These are phyloP conservation scores for Diorhabda elongata DNA, from an alignment of 1,140 invertebrate species.

Conservation along the genomic window DNA sequence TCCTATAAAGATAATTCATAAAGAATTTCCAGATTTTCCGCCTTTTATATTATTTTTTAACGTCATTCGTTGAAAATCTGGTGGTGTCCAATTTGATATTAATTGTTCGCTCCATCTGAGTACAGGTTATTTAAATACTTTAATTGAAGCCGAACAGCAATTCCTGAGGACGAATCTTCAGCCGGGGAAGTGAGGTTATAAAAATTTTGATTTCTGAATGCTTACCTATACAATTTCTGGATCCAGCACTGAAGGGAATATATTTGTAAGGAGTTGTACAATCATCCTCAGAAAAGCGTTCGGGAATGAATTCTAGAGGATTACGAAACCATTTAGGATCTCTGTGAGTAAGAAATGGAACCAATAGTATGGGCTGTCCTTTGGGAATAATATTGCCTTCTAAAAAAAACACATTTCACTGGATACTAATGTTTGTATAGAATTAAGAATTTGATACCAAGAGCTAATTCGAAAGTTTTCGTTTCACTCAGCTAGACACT, in stretches of 20 bases:
- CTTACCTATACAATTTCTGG: constrained; percentile 65
- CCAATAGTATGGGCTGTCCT: constrained; percentile 50
- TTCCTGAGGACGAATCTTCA: constrained; percentile 41
- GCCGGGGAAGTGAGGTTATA: constrained; percentile 1
- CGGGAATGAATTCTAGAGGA: constrained; percentile 72
- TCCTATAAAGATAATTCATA: constrained; percentile 50
- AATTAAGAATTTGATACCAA: no score
- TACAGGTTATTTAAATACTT: no score
- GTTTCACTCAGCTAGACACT: no score
- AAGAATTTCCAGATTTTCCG: constrained; percentile 16
- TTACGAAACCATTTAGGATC: constrained; percentile 62
- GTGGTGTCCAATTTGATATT: no score
- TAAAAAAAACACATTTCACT: constrained; percentile 39
- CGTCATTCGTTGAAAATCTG: no score
- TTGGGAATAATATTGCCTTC: constrained; percentile 51
- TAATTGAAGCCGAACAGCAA: no score
- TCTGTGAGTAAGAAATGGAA: constrained; percentile 61
- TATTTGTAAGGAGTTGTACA: constrained; percentile 53
- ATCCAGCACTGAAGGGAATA: constrained; percentile 68
- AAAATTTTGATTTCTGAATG: not conserved
- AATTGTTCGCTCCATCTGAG: no score
- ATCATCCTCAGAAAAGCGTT: constrained; percentile 62
- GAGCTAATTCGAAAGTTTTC: no score
- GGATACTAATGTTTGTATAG: no score
- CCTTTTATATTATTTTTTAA: no score